Conservation (phyloP, 2,797 vertebrate genomes). For the Eurystomus glaucurus region DNA sequence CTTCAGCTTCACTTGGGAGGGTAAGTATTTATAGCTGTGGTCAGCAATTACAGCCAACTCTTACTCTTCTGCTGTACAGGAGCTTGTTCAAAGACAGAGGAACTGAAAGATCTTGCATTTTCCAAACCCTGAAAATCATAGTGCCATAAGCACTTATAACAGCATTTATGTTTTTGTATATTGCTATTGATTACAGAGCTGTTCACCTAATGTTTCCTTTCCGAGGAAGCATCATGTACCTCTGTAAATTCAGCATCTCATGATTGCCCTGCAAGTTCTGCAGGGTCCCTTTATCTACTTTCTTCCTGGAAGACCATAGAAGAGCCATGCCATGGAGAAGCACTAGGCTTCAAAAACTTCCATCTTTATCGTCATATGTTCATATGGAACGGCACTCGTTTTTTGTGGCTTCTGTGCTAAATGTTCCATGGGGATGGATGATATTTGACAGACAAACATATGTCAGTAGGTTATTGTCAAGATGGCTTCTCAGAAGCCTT, state of each 20-base stretch:
- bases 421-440: neutral
- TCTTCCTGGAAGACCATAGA: neutral
- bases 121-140: neutral
- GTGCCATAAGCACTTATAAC: neutral
- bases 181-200: neutral
- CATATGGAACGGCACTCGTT: fast-evolving
- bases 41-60: neutral
- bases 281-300: neutral
- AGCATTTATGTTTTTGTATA: neutral
- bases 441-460: neutral
- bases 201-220: neutral
- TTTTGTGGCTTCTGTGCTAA: neutral
- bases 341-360: neutral
- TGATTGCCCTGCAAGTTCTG: neutral
- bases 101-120: neutral
- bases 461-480: neutral
- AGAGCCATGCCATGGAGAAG: neutral
- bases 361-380: neutral
- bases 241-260: neutral
- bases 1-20: neutral
- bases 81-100: neutral
- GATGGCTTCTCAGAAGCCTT: neutral
- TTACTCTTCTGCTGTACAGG: neutral
- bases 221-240: neutral
- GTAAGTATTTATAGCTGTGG: neutral